Percentiles rank a stretch among this genome's conserved stretches.
Evolutionary conservation across 2,797 vertebrate genomes (phyloP).

Genomic region (Naso thynnoides): DNA sequence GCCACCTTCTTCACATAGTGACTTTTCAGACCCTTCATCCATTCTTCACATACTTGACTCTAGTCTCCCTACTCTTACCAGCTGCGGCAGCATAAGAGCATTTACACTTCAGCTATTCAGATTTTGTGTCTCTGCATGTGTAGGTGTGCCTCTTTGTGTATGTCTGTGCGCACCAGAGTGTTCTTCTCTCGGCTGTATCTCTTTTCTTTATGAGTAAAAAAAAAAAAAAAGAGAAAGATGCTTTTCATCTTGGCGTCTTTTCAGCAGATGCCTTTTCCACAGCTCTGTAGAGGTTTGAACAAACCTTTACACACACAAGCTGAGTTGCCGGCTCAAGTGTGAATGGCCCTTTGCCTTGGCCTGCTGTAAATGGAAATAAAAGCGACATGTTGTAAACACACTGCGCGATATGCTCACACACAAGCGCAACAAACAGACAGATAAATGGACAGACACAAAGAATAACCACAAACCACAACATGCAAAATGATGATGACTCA

Average conservation of each 20-base stretch:
- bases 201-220: slow-evolving; percentile 48
- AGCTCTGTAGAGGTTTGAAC: slow-evolving; percentile 33
- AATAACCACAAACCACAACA: too few relatives aligned
- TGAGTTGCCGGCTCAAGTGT: slow-evolving; percentile 51
- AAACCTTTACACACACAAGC: slow-evolving; percentile 46
- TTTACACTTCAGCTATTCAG: slow-evolving; percentile 64
- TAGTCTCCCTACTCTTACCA: slow-evolving; percentile 49
- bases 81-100: slow-evolving; percentile 55
- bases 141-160: slow-evolving; percentile 1
- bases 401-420: slow-evolving; percentile 7
- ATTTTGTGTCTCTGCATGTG: slow-evolving; percentile 22
- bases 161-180: slow-evolving; percentile 22
- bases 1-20: neutral
- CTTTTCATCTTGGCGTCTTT: slow-evolving; percentile 61
- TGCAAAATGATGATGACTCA: neutral
- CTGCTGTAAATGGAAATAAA: slow-evolving; percentile 22
- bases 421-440: neutral
- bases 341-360: slow-evolving; percentile 40
- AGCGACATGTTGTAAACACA: neutral
- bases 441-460: neutral
- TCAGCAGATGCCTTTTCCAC: slow-evolving; percentile 58
- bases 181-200: slow-evolving; percentile 59
- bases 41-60: slow-evolving; percentile 47
- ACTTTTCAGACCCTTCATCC: slow-evolving; percentile 38
- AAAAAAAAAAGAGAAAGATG: slow-evolving; percentile 39